Base-by-base conservation (phyloP, 2,888 invertebrate species). In the Cheilosia vernalis region DNA sequence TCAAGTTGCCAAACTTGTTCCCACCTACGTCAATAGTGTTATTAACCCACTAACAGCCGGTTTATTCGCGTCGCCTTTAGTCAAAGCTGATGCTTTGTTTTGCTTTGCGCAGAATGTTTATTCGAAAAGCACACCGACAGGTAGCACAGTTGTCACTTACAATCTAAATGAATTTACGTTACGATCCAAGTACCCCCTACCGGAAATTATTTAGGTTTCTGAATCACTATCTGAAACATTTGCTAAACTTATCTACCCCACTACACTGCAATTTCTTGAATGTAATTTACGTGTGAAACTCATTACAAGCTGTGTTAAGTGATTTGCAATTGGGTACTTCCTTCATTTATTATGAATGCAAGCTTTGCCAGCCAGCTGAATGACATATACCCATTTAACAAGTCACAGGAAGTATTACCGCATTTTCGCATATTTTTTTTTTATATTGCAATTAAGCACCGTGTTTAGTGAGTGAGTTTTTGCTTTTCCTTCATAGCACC, bases 311-410 rank as follows among this genome's bases (percentile, higher is more conserved):
- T 37, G 47, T 74, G 63, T 47, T 44, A 61, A 53, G 47, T 61
- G 63, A 42, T 58, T 49, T 61, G 44, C 55, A 74, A 80, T 80
- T 80, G 61, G 19, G 63, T 55, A 74, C 49, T 74, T 81, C 74
- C 80, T 81, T 74, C 49, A 63, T 58, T 73, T 13, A 67, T 61
- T 67, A 61, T 61, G 76, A 76, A 67, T 66, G 24, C 27, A 15
- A 61, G 33, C 55, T 74, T 27, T 21, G 27, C 21, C 21, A 19
- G 13, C 51, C 9, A 15, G 40, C 42, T 2, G 24, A 24, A 9
- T 33, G 33, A n/a, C 19, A 27, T 19, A 15, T 17, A 44, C 19
- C 33, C 24, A 58, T 47, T 55, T 33, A 47, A 40, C 44, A 27
- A 40, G 17, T 51, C 49, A 42, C 66, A 76, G 58, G 58, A 76